Evolutionary conservation across 2,113 vertebrate genomes (phyloP).

Genomic region (Baryphthengus martii): DNA sequence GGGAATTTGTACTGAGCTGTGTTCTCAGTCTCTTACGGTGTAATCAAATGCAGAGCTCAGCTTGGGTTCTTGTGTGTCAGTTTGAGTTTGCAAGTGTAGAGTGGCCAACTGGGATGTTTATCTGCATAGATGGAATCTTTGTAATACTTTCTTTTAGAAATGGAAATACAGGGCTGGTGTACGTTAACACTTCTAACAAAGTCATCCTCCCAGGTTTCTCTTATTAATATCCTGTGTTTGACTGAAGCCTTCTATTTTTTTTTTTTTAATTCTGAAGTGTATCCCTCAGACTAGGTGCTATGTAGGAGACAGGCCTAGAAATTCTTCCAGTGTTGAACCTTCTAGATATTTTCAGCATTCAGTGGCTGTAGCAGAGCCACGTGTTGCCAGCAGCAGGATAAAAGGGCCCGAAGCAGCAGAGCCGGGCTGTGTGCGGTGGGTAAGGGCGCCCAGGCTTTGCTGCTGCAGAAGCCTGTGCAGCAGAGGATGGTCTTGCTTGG

Average conservation of each 20-base stretch:
- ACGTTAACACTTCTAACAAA: background rate
- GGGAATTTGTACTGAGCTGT: background rate
- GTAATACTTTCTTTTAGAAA: background rate
- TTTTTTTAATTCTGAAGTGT: background rate
- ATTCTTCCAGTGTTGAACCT: background rate
- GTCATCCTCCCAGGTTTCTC: background rate
- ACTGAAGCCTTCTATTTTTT: accelerated
- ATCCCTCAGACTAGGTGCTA: background rate
- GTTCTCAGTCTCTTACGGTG: background rate
- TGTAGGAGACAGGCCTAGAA: background rate
- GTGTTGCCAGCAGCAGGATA: background rate
- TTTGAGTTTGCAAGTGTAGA: background rate
- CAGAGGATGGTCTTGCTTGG: background rate
- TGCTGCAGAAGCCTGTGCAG: accelerated
- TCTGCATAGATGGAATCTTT: background rate
- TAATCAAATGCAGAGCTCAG: background rate
- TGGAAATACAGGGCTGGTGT: background rate
- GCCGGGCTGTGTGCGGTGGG: background rate
- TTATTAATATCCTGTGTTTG: background rate
- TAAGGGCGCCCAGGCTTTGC: background rate
- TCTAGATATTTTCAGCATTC: background rate
- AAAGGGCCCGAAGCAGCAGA: background rate
- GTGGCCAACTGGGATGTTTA: background rate
- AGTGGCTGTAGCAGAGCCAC: background rate
- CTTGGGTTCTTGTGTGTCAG: background rate